Base-by-base conservation (phyloP, 2,888 invertebrate species). In the Nemapogon koenigi region DNA sequence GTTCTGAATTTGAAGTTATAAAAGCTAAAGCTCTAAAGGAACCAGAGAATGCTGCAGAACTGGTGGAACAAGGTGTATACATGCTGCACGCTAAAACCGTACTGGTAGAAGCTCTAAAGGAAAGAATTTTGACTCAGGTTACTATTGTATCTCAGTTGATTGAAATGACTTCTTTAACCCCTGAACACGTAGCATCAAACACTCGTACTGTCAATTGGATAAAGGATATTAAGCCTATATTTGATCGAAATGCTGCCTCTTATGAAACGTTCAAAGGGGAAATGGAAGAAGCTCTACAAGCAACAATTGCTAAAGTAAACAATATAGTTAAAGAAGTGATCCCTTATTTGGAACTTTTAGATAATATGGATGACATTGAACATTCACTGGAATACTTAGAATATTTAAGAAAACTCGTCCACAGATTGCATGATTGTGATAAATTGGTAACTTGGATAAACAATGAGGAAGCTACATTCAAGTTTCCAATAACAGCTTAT, bases 131-230 rank as follows among this genome's bases (percentile, higher is more conserved):
- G 40, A 66, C 76, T 15, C 86, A 88, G 51, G 64, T 91, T 10
- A 73, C 81, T 47, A 83, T 86, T 49, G 82, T 88, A 49, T 83
- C 86, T 2, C 81, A 83, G 46, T 72, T 96, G 4, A 83, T 94
- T 46, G 91, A 92, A 53, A 84, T 91, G 60, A 89, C 90, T 4
- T 83, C 86, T 37, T 79, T 96, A 48, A 79, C 83, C 3, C 71
- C 82, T 16, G 87, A 89, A 31, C 94, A 95, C 52, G 85, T 94
- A 28, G 83, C 84, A 35, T 75, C 92, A 2, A 94, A 94, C 55
- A 85, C 89, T n/a, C 81, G 72, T 29, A 91, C 93, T 1, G 86
- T 96, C 1, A 87, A 88, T 48, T 95, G 95, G 94, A 69, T 94
- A 1, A 83, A 83, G 43, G 81, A 87, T 25, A 93, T 96, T 35